Evolutionary conservation across 2,113 vertebrate genomes (phyloP), one percentile per base, ranked within the genome.

Genomic region (Oncorhynchus clarkii): DNA sequence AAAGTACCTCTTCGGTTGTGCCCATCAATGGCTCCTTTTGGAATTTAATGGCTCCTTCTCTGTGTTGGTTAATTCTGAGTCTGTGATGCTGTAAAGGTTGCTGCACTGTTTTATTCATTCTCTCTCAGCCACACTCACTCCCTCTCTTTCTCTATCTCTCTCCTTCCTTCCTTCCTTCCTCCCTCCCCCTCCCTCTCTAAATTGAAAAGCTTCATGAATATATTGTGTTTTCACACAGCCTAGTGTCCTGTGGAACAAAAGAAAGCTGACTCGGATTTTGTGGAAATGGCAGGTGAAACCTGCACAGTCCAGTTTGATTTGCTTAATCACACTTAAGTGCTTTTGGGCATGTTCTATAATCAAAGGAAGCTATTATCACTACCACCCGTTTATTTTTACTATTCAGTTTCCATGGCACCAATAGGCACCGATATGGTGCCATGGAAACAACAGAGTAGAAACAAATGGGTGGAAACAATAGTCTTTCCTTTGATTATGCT

Each of bases 361-460:
- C 82, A 83, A 78, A 86, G 59, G 71, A 20, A 67, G 18, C 59
- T 54, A 26, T 84, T 76, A 80, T 80, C 79, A 45, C n/a, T 67
- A 18, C 26, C 48, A 66, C 12, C n/a, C 70, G 77, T 75, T 81
- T 64, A 78, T 62, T 59, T 65, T 27, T 62, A 76, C 51, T 75
- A 11, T 77, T 67, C 70, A 68, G 67, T 31, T 81, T 76, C 51
- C 78, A 77, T 76, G 79, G 84, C 66, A 54, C 72, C 14, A 14
- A 62, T 54, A 54, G 9, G 8, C 39, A 45, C 39, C 9, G 9
- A 45, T 45, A 45, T 45, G 39, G 39, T 45, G 39, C 39, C 9
- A 45, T 54, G 51, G 51, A 5, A 54, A 54, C 16, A 5, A 54
- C 16, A 54, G 51, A 54, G 51, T 54, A 54, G 18, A 54, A 54